Conservation (phyloP, 1,140 invertebrate species). For the Episyrphus balteatus region DNA sequence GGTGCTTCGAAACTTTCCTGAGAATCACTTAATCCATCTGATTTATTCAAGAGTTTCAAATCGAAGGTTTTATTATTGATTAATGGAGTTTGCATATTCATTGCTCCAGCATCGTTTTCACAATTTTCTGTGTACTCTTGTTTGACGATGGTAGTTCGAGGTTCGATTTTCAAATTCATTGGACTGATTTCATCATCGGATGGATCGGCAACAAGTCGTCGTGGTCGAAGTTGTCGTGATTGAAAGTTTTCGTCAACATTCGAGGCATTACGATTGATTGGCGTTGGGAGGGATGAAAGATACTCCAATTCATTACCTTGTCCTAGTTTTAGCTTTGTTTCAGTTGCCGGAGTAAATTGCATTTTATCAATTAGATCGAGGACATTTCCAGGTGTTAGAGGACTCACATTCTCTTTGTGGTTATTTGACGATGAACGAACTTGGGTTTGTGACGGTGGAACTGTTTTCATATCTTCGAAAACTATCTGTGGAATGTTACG, state of each 20-base stretch:
- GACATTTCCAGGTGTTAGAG: slow-evolving; percentile 18
- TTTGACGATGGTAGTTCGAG: too few species aligned
- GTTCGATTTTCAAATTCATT: not conserved
- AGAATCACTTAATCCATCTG: slow-evolving; percentile 11
- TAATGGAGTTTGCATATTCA: slow-evolving; percentile 5
- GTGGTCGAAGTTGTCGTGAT: slow-evolving; percentile 13
- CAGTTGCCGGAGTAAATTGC: slow-evolving; percentile 25
- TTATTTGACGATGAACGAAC: not conserved
- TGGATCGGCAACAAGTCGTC: slow-evolving; percentile 8
- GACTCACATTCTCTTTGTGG: slow-evolving; percentile 30
- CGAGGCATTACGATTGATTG: slow-evolving; percentile 1
- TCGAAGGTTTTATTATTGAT: slow-evolving; percentile 27
- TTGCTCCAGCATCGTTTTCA: not conserved
- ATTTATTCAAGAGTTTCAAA: slow-evolving; percentile 14
- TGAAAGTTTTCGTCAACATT: too few species aligned
- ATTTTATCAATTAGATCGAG: slow-evolving; percentile 27
- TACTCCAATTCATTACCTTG: slow-evolving; percentile 16
- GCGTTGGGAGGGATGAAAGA: slow-evolving; percentile 26
- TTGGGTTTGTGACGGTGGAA: too few species aligned
- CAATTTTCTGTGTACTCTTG: not conserved
- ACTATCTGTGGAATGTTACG: too few species aligned
- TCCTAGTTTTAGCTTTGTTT: slow-evolving; percentile 1
- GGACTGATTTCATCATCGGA: slow-evolving; percentile 5
- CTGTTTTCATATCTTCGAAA: too few species aligned
- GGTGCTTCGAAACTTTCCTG: slow-evolving; percentile 14